A percentile compares a stretch with the other conserved stretches of the same genome.
Evolutionary conservation across 2,797 vertebrate genomes (phyloP).

Genomic region (Trachurus trachurus): DNA sequence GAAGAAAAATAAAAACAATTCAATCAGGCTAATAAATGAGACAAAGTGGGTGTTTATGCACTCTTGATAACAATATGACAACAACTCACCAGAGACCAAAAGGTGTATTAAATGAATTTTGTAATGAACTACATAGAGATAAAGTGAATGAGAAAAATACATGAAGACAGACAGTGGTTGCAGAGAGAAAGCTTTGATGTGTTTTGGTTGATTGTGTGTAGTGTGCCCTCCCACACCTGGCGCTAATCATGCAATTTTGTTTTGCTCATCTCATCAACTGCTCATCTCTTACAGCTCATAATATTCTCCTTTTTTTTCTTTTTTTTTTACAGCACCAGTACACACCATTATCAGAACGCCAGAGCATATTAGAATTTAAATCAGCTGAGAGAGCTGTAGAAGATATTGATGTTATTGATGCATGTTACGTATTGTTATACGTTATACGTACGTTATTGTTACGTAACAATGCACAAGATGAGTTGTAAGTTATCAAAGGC

Average conservation of each 20-base stretch:
- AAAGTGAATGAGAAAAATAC: constrained; percentile 6
- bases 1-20: constrained; percentile 4
- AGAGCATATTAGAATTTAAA: constrained; percentile 44
- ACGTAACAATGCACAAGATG: constrained; percentile 14
- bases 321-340: constrained; percentile 12
- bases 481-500: not conserved
- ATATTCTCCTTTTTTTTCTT: constrained; percentile 16
- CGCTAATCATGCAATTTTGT: constrained; percentile 45
- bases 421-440: no score
- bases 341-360: constrained; percentile 35
- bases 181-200: constrained; percentile 40
- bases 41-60: constrained; percentile 1
- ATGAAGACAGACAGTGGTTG: not conserved
- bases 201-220: constrained; percentile 31
- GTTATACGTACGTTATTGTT: no score
- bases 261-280: constrained; percentile 39
- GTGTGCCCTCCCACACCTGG: constrained; percentile 40
- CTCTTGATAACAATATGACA: constrained; percentile 5
- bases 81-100: constrained; percentile 13
- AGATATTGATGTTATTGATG: constrained; percentile 28
- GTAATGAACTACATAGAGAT: constrained; percentile 35
- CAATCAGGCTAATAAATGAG: constrained; percentile 16
- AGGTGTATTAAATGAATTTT: constrained; percentile 11
- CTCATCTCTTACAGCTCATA: constrained; percentile 42
- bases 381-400: constrained; percentile 26